Percentiles rank a stretch among this genome's conserved stretches.
phyloP scores from a whole-genome alignment of 2,113 vertebrate species.

The Rhinogobius similis region DNA sequence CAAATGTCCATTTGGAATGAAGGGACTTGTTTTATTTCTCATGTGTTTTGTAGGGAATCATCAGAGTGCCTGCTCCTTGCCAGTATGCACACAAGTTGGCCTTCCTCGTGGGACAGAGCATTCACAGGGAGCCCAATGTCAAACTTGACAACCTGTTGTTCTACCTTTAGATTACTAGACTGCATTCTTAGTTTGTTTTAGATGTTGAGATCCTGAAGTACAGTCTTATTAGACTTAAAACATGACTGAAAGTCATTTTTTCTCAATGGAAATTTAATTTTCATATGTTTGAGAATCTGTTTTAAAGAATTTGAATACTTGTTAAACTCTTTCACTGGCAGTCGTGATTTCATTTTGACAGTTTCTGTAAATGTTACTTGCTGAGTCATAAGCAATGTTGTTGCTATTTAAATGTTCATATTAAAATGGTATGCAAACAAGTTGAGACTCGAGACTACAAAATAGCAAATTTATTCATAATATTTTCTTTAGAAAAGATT shows the following conservation, averaged over 20 bases:
- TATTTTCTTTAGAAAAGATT: conserved; percentile 81
- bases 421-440: conserved; percentile 28
- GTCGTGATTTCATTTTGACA: background rate
- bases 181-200: background rate
- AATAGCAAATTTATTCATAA: conserved; percentile 97
- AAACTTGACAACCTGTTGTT: conserved; percentile 86
- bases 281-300: background rate
- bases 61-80: conserved; percentile 93
- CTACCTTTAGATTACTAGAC: conserved; percentile 80
- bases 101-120: conserved; percentile 92
- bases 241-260: background rate
- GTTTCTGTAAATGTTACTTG: background rate
- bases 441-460: conserved; percentile 77
- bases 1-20: background rate
- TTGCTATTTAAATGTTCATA: background rate
- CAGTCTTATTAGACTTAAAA: background rate
- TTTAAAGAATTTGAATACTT: background rate
- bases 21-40: background rate
- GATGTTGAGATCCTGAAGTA: background rate
- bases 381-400: background rate
- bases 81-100: conserved; percentile 96
- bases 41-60: conserved; percentile 81
- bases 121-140: conserved; percentile 84
- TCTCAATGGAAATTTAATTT: background rate
- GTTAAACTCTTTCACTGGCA: background rate